Evolutionary conservation across 2,888 invertebrate species (phyloP).

Genomic region (Ecliptopera silaceata): DNA sequence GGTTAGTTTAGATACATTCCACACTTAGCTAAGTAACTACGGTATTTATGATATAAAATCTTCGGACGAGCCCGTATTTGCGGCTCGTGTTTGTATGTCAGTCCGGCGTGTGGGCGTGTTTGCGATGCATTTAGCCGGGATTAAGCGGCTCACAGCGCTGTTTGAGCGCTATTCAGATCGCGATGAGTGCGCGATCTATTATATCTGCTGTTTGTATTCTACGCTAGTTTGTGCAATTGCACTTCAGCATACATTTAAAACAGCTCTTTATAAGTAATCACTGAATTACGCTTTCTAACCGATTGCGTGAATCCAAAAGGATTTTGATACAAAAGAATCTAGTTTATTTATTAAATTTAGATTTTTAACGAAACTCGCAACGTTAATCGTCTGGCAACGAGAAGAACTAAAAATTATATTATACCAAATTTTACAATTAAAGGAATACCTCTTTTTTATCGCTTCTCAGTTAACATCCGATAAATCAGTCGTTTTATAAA

Average conservation of each 20-base stretch:
- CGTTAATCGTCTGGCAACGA: too few species aligned
- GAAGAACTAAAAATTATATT: too few species aligned
- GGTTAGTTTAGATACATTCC: too few species aligned
- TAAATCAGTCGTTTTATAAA: too few species aligned
- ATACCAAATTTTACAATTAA: too few species aligned
- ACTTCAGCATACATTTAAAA: background rate
- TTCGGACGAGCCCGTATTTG: conserved; percentile 25
- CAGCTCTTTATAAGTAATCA: background rate
- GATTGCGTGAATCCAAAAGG: too few species aligned
- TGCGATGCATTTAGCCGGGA: conserved; percentile 43
- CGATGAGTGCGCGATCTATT: conserved; percentile 24
- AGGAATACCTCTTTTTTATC: too few species aligned
- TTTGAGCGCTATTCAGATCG: conserved; percentile 44
- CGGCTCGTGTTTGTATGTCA: conserved; percentile 33
- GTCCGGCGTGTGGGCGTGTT: conserved; percentile 36
- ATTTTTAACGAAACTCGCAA: too few species aligned
- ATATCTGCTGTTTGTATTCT: conserved; percentile 4
- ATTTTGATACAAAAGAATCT: too few species aligned
- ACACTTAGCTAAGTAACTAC: background rate
- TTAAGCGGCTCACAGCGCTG: conserved; percentile 40
- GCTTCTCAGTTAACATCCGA: too few species aligned
- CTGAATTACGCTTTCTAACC: too few species aligned
- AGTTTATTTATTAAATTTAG: too few species aligned
- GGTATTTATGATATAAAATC: background rate
- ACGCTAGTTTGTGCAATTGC: background rate